Percentiles rank a stretch among this genome's conserved stretches.
phyloP scores from a whole-genome alignment of 2,113 vertebrate genomes.

The Crotalus helleri region DNA sequence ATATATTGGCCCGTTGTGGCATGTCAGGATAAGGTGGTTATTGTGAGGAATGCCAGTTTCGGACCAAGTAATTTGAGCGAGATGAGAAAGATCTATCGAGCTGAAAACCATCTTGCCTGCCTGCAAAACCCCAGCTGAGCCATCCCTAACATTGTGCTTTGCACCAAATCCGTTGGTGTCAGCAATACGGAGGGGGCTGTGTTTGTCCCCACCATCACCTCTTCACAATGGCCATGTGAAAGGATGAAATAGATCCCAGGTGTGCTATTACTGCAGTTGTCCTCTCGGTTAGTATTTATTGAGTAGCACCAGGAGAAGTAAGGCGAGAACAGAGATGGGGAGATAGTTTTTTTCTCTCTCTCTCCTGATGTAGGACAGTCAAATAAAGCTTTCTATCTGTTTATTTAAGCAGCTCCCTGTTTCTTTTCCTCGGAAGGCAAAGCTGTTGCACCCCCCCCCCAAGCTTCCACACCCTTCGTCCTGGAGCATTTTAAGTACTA shows the following conservation, averaged over 20 bases:
- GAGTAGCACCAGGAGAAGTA: background rate
- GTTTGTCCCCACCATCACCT: background rate
- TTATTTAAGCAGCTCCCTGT: background rate
- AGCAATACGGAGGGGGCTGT: background rate
- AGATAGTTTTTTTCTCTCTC: background rate
- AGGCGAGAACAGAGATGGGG: background rate
- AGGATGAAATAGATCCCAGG: conserved; percentile 5
- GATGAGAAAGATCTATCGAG: background rate
- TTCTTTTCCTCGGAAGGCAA: background rate
- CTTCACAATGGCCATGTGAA: background rate
- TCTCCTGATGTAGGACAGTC: background rate
- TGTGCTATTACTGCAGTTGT: conserved; percentile 1
- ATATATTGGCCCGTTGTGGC: background rate
- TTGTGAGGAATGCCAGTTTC: background rate
- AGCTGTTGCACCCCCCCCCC: background rate
- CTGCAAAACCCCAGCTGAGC: background rate
- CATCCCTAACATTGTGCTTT: background rate
- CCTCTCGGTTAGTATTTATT: conserved; percentile 12
- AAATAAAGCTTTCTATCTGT: conserved; percentile 20
- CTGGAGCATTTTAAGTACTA: conserved; percentile 12
- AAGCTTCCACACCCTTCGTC: background rate
- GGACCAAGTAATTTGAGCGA: background rate
- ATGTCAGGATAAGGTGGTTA: background rate
- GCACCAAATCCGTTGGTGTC: background rate
- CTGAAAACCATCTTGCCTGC: background rate